Conservation (phyloP, 2,113 vertebrate species). For the Saguinus midas region DNA sequence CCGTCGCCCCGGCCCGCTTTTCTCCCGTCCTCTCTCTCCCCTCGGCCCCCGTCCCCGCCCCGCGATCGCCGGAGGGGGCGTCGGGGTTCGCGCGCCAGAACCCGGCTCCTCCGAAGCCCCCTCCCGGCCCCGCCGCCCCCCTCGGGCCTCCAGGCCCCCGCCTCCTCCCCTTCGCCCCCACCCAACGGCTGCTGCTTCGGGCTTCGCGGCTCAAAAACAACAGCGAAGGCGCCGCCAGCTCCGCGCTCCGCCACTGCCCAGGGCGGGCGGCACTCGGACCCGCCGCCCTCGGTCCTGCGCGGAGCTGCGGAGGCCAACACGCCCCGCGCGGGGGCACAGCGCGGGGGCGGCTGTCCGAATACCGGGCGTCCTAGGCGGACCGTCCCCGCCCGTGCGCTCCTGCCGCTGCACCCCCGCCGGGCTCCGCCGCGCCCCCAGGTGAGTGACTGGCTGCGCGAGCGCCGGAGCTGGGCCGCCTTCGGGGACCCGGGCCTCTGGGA, state of each 20-base stretch:
- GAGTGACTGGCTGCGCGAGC: constrained; percentile 40
- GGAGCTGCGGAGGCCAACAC: background rate
- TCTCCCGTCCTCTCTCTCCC: background rate
- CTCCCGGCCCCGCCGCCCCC: constrained; percentile 42
- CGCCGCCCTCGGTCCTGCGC: constrained; percentile 7
- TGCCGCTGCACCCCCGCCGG: background rate
- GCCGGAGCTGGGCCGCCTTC: background rate
- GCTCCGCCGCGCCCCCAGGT: constrained; percentile 55
- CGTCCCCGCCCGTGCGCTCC: background rate
- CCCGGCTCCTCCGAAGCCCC: constrained; percentile 74
- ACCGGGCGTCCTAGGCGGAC: background rate
- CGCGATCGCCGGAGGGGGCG: background rate
- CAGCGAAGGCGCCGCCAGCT: constrained; percentile 47
- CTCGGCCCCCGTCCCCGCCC: constrained; percentile 3
- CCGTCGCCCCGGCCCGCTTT: background rate
- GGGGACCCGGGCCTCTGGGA: background rate
- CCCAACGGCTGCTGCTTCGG: constrained; percentile 19
- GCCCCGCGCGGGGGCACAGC: background rate
- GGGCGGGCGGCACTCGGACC: constrained; percentile 34
- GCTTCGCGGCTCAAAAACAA: constrained; percentile 44
- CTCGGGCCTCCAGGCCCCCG: constrained; percentile 22
- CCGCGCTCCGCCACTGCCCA: constrained; percentile 9
- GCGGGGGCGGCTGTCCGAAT: background rate
- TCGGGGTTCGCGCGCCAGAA: background rate
- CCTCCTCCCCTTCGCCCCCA: constrained; percentile 52